Evolutionary conservation across 2,113 vertebrate genomes (phyloP).

Genomic region (Neoarius graeffei): DNA sequence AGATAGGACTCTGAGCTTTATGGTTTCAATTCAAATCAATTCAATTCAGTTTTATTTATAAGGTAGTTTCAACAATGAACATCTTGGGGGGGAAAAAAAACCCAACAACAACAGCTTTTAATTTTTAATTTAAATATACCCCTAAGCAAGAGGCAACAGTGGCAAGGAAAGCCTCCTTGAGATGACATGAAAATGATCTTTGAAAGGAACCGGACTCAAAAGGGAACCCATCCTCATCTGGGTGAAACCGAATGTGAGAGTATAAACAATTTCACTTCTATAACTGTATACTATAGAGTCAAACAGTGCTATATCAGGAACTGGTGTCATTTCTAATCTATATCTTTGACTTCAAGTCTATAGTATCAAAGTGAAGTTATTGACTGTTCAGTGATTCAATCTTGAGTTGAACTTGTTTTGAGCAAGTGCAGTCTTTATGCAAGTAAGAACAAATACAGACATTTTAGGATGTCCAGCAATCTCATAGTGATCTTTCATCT

Average conservation of each 20-base stretch:
- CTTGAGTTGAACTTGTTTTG: not conserved
- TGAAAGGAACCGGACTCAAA: not conserved
- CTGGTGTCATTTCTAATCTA: not conserved
- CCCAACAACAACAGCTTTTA: not conserved
- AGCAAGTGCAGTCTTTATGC: not conserved
- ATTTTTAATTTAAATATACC: not conserved
- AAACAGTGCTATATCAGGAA: not conserved
- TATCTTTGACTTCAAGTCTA: not conserved
- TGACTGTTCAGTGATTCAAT: not conserved
- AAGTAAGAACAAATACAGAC: not conserved
- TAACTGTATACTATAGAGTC: not conserved
- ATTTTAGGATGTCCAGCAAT: not conserved
- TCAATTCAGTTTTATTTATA: not conserved
- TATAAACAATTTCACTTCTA: not conserved
- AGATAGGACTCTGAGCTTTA: not conserved
- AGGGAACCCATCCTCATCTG: not conserved
- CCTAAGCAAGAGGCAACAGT: not conserved
- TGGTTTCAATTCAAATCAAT: not conserved
- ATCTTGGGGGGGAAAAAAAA: not conserved
- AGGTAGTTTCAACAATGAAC: not conserved
- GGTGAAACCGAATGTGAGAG: not conserved
- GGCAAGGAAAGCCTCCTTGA: not conserved
- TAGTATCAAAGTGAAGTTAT: not conserved
- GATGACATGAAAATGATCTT: no score
- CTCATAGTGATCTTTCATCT: not conserved